Percentiles rank a stretch among this genome's conserved stretches.
These are phyloP conservation scores for Aviceda subcristata DNA, from an alignment of 2,113 vertebrate species.

Conservation along the genomic window DNA sequence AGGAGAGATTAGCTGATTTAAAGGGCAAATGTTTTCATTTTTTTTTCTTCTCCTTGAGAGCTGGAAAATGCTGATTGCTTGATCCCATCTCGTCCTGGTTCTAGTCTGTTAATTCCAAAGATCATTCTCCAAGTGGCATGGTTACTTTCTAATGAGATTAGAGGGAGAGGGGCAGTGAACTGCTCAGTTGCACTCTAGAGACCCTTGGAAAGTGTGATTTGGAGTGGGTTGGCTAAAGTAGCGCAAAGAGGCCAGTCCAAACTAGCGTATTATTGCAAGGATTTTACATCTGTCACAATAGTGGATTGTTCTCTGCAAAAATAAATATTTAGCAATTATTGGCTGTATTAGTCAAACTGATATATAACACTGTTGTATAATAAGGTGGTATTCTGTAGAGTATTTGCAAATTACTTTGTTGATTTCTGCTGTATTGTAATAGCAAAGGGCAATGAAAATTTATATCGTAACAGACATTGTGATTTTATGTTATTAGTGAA, in stretches of 20 bases:
- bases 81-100: not conserved
- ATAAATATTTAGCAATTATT: not conserved
- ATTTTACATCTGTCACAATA: not conserved
- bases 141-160: slow-evolving; percentile 27
- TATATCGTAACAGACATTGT: not conserved
- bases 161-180: not conserved
- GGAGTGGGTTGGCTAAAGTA: not conserved
- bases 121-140: not conserved
- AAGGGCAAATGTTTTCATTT: not conserved
- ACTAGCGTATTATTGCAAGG: not conserved
- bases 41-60: not conserved
- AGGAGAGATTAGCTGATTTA: not conserved
- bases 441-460: slow-evolving; percentile 13
- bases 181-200: not conserved
- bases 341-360: not conserved
- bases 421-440: not conserved
- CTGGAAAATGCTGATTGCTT: not conserved
- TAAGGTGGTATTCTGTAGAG: not conserved
- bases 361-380: not conserved
- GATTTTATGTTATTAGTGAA: slow-evolving; percentile 13
- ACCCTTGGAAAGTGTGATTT: not conserved
- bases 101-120: slow-evolving; percentile 15
- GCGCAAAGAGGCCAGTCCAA: not conserved
- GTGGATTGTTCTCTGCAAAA: not conserved
- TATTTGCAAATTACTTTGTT: not conserved